Evolutionary conservation across 2,888 invertebrate genomes (phyloP).

Genomic region (Eristalis tenax): DNA sequence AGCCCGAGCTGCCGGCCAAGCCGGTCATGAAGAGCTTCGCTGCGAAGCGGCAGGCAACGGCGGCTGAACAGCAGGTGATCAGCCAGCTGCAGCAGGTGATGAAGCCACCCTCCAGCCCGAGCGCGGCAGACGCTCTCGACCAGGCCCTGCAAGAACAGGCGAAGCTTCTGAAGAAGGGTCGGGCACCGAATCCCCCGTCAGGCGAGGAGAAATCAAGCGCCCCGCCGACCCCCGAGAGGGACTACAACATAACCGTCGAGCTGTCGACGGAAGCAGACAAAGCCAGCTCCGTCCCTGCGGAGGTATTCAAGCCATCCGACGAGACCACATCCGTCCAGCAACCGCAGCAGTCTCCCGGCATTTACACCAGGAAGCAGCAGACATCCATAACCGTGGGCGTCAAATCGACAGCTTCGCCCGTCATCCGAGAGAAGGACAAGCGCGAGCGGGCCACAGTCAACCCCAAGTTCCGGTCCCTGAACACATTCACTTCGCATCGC

Average conservation of each 20-base stretch:
- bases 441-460: conserved; percentile 86
- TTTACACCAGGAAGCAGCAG: conserved; percentile 74
- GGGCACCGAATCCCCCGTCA: conserved; percentile 89
- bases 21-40: conserved; percentile 84
- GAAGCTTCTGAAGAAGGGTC: conserved; percentile 85
- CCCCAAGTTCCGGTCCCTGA: conserved; percentile 84
- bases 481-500: conserved; percentile 80
- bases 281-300: not conserved
- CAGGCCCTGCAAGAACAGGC: conserved; percentile 77
- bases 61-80: conserved; percentile 82
- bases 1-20: conserved; percentile 88
- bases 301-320: conserved; percentile 32
- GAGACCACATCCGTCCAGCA: conserved; percentile 20
- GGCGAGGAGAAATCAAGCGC: conserved; percentile 76
- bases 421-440: conserved; percentile 89
- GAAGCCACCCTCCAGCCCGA: conserved; percentile 75
- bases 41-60: conserved; percentile 82
- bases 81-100: conserved; percentile 83
- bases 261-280: conserved; percentile 73
- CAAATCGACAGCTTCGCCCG: conserved; percentile 86
- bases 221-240: conserved; percentile 79
- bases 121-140: conserved; percentile 74
- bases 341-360: conserved; percentile 46
- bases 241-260: conserved; percentile 77
- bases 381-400: conserved; percentile 75